Conservation (phyloP, 2,797 vertebrate species). For the Hydrocynus forskahlii region DNA sequence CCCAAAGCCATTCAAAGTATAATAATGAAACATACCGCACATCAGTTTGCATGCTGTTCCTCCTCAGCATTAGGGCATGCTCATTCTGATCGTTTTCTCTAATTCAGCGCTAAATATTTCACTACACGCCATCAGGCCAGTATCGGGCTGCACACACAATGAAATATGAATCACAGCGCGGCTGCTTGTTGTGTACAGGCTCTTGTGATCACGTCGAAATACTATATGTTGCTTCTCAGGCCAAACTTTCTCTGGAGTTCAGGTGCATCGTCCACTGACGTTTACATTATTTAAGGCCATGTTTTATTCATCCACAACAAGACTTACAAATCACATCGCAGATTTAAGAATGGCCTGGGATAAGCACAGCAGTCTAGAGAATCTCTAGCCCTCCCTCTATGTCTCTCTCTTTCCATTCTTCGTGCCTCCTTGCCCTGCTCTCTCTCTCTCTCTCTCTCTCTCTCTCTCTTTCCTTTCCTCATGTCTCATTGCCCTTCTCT, state of each 20-base stretch:
- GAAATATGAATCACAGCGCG: constrained; percentile 59
- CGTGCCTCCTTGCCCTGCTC: too few species aligned
- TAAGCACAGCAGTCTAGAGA: constrained; percentile 13
- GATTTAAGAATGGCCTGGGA: constrained; percentile 38
- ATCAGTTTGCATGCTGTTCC: neutral
- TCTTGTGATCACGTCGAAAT: constrained; percentile 45
- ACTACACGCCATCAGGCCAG: constrained; percentile 35
- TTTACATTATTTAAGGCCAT: constrained; percentile 63
- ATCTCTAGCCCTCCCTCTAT: constrained; percentile 18
- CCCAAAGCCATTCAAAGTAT: constrained; percentile 51
- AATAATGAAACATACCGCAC: constrained; percentile 18
- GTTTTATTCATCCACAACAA: constrained; percentile 55
- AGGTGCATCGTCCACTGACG: constrained; percentile 50
- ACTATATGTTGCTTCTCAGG: neutral
- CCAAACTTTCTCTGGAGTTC: constrained; percentile 44
- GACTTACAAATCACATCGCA: constrained; percentile 51
- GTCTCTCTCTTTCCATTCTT: neutral
- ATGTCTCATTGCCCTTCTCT: neutral
- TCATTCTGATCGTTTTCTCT: constrained; percentile 32
- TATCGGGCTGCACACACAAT: constrained; percentile 54
- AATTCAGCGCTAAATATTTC: constrained; percentile 55
- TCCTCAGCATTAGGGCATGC: constrained; percentile 24
- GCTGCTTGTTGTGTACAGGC: constrained; percentile 22
- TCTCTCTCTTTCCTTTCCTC: neutral
- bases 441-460: neutral